These are phyloP conservation scores for Pyrrhia umbra DNA, from an alignment of 2,888 invertebrate genomes.

Conservation along the genomic window DNA sequence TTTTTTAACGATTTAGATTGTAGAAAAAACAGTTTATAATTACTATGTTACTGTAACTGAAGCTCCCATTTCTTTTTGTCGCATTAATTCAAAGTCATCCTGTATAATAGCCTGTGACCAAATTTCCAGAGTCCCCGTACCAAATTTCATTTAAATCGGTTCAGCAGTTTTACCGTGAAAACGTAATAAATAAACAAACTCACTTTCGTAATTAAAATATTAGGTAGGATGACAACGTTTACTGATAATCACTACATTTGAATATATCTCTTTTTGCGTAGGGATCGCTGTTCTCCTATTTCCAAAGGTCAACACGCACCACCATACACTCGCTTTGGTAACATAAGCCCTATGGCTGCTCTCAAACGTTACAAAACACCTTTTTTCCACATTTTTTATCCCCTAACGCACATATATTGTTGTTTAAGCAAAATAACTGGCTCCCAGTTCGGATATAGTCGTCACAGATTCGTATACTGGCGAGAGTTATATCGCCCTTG, in stretches of 20 bases:
- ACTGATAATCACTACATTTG: neutral
- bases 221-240: no score
- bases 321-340: conserved; percentile 31
- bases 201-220: no score
- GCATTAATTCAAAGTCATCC: no score
- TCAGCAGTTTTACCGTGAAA: no score
- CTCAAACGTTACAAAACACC: conserved; percentile 34
- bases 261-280: neutral
- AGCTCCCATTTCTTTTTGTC: no score
- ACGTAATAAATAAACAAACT: no score
- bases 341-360: conserved; percentile 23
- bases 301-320: conserved; percentile 13
- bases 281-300: conserved; percentile 10
- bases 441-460: conserved; percentile 71
- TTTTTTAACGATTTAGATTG: no score
- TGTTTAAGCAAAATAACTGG: conserved; percentile 77
- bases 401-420: conserved; percentile 75
- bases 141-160: no score
- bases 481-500: conserved; percentile 73
- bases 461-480: conserved; percentile 67
- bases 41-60: no score
- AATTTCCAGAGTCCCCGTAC: no score
- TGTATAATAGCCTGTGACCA: no score
- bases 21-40: no score
- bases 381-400: conserved; percentile 59